Conservation (phyloP, 2,797 vertebrate genomes). For the Hypotaenidia okinawae region DNA sequence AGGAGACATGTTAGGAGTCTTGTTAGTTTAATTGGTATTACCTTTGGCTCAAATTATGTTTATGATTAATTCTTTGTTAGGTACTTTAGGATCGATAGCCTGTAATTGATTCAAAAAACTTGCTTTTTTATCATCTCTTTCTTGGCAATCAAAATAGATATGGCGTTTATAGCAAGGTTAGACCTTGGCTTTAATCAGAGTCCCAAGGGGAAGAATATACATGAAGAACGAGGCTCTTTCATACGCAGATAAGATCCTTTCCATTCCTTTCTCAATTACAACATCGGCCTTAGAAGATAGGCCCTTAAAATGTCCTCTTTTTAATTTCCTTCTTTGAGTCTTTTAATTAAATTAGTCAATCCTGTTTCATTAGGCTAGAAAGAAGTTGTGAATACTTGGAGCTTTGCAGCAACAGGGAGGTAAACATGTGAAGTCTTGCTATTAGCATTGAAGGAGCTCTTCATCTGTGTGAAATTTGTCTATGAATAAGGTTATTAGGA, state of each 20-base stretch:
- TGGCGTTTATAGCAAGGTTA: neutral
- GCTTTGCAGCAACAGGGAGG: neutral
- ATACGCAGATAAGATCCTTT: constrained; percentile 39
- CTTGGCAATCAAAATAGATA: neutral
- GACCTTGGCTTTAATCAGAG: neutral
- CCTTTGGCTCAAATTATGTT: neutral
- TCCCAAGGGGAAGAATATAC: neutral
- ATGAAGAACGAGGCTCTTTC: neutral
- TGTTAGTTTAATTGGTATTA: neutral
- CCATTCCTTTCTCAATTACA: constrained; percentile 42
- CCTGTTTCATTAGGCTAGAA: constrained; percentile 8
- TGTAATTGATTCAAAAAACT: neutral
- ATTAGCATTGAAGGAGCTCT: neutral
- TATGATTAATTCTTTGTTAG: neutral
- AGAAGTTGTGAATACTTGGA: neutral
- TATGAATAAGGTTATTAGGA: neutral
- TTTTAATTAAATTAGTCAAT: constrained; percentile 51
- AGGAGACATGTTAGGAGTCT: neutral
- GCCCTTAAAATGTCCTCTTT: constrained; percentile 4
- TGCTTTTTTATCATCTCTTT: neutral
- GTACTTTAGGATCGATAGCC: neutral
- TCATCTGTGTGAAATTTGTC: neutral
- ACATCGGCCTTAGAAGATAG: neutral
- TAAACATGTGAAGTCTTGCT: neutral
- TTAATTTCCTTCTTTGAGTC: constrained; percentile 20